Conservation (phyloP, 1,140 invertebrate genomes). For the Rhagoletis pomonella region DNA sequence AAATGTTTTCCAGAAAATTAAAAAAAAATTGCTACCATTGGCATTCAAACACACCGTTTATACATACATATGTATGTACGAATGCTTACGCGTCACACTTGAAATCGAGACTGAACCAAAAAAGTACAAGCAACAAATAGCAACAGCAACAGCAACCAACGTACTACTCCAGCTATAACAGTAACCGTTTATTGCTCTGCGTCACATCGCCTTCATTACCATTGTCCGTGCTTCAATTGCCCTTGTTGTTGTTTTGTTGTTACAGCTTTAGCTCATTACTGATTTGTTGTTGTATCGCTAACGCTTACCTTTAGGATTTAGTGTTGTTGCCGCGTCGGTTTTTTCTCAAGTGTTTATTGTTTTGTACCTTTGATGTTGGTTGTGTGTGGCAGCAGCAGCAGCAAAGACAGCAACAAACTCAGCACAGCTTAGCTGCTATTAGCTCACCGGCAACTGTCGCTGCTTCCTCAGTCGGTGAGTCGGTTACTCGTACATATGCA, state of each 20-base stretch:
- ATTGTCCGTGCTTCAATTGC: conserved; percentile 16
- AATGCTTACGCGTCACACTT: background rate
- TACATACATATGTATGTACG: background rate
- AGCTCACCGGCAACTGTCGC: background rate
- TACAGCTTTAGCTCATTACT: background rate
- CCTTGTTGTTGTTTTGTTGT: conserved; percentile 35
- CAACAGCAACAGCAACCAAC: background rate
- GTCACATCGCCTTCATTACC: conserved; percentile 22
- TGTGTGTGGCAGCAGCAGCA: background rate
- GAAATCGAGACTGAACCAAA: background rate
- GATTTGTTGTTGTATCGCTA: conserved; percentile 1
- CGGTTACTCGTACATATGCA: no score
- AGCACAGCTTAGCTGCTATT: background rate
- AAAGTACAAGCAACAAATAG: background rate
- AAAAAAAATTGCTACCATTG: background rate
- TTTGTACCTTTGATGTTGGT: conserved; percentile 24
- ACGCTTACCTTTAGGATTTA: background rate
- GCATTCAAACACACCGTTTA: background rate
- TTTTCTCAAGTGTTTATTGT: conserved; percentile 20
- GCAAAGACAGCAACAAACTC: background rate
- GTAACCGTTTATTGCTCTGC: conserved; percentile 20
- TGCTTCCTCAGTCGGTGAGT: background rate
- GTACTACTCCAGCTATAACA: background rate
- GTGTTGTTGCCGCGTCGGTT: conserved; percentile 19
- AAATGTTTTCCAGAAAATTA: background rate